phyloP scores from a whole-genome alignment of 2,113 vertebrate genomes.

The Sclerurus mexicanus region DNA sequence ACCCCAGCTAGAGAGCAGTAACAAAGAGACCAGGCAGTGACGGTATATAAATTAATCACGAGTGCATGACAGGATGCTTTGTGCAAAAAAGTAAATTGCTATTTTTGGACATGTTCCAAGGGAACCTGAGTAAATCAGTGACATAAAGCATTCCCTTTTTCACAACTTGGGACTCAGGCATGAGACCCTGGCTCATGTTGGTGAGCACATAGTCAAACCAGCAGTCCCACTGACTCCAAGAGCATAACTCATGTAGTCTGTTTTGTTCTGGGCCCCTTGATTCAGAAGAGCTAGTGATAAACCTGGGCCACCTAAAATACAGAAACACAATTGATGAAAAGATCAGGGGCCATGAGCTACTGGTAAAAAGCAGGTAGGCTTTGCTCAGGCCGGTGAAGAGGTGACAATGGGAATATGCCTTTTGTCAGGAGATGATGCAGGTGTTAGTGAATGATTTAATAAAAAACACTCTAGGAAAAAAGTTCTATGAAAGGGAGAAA shows the following conservation, averaged over 20 bases:
- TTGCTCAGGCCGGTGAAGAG: background rate
- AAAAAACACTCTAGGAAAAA: background rate
- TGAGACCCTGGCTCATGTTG: constrained; percentile 27
- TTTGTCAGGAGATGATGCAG: background rate
- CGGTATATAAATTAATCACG: background rate
- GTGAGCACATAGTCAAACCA: constrained; percentile 31
- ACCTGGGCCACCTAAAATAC: background rate
- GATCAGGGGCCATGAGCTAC: background rate
- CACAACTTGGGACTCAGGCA: constrained; percentile 1
- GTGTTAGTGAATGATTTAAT: background rate
- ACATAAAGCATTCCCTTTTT: constrained; percentile 46
- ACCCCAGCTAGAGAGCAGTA: background rate
- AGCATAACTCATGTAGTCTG: background rate
- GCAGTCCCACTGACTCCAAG: background rate
- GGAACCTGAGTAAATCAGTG: constrained; percentile 47
- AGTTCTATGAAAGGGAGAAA: background rate
- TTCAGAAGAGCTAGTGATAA: constrained; percentile 13
- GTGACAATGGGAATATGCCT: background rate
- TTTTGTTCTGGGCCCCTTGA: background rate
- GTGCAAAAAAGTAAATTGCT: constrained; percentile 36
- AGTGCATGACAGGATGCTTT: constrained; percentile 32
- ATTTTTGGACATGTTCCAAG: background rate
- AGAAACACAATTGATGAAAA: background rate
- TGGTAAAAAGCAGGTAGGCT: background rate
- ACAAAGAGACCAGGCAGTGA: constrained; percentile 1